Conservation (phyloP, 2,113 vertebrate genomes). For the Lota lota region DNA sequence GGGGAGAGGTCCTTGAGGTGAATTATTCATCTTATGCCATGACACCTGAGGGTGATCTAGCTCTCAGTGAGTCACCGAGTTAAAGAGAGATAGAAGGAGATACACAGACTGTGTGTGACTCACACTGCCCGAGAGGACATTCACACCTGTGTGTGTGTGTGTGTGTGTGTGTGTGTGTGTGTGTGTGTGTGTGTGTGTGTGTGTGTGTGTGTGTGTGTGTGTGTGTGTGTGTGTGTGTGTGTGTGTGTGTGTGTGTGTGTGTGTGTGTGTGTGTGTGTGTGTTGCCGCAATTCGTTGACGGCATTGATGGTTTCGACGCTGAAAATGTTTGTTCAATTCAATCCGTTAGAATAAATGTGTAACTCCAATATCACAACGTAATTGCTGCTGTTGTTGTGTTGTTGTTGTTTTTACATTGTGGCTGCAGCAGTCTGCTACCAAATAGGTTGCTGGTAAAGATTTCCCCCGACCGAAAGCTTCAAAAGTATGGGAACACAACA, state of each 20-base stretch:
- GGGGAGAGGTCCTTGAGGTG: constrained; percentile 52
- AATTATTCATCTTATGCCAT: constrained; percentile 65
- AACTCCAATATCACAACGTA: no score
- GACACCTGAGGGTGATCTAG: constrained; percentile 62
- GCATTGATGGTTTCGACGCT: no score
- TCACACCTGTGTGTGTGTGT: constrained; percentile 41
- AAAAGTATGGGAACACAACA: no score
- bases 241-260: neutral
- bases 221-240: constrained; percentile 4
- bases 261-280: neutral
- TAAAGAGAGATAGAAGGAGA: constrained; percentile 41
- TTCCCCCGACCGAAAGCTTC: no score
- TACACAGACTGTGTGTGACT: constrained; percentile 44
- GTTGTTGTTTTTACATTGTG: no score
- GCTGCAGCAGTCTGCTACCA: no score
- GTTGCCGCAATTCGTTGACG: no score
- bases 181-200: constrained; percentile 30
- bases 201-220: constrained; percentile 35
- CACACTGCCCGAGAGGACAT: constrained; percentile 54
- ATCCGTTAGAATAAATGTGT: no score
- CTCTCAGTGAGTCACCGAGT: constrained; percentile 60
- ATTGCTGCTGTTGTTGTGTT: no score
- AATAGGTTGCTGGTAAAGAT: no score
- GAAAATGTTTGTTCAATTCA: no score
- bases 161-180: constrained; percentile 2